Conservation (phyloP, 2,888 invertebrate genomes). For the Lasioglossum leucozonium region DNA sequence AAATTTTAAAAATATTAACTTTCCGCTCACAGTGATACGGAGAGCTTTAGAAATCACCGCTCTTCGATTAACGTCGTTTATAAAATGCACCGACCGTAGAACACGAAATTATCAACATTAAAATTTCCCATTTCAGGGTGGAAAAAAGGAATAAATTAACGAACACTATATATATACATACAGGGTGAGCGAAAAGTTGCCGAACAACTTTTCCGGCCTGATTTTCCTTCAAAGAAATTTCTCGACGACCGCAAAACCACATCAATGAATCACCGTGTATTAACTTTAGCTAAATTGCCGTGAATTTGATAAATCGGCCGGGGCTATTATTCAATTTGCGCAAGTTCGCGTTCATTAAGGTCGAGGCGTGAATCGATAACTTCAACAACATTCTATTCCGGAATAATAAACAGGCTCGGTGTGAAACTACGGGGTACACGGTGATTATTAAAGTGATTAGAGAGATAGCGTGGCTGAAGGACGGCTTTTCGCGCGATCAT, state of each 20-base stretch:
- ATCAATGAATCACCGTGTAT: slow-evolving; percentile 18
- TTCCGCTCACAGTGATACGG: neutral
- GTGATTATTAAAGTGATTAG: slow-evolving; percentile 51
- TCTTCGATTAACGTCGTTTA: neutral
- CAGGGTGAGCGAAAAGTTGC: neutral
- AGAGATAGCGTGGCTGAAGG: slow-evolving; percentile 25
- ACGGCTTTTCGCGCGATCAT: slow-evolving; percentile 37
- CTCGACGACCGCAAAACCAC: neutral
- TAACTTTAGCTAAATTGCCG: slow-evolving; percentile 30
- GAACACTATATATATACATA: neutral
- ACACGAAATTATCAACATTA: no score
- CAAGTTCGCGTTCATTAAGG: slow-evolving; percentile 39
- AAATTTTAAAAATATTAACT: neutral
- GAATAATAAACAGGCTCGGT: slow-evolving; percentile 3
- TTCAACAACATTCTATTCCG: slow-evolving; percentile 7
- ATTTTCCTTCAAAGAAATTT: neutral
- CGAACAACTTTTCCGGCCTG: neutral
- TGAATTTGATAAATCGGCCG: slow-evolving; percentile 4
- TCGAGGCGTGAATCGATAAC: slow-evolving; percentile 29
- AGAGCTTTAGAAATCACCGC: neutral
- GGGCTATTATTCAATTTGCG: slow-evolving; percentile 15
- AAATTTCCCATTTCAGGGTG: no score
- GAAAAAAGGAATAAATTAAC: no score
- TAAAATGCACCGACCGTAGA: neutral
- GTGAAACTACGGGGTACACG: slow-evolving; percentile 16